Conservation (phyloP, 2,113 vertebrate species). For the Cepphus grylle region DNA sequence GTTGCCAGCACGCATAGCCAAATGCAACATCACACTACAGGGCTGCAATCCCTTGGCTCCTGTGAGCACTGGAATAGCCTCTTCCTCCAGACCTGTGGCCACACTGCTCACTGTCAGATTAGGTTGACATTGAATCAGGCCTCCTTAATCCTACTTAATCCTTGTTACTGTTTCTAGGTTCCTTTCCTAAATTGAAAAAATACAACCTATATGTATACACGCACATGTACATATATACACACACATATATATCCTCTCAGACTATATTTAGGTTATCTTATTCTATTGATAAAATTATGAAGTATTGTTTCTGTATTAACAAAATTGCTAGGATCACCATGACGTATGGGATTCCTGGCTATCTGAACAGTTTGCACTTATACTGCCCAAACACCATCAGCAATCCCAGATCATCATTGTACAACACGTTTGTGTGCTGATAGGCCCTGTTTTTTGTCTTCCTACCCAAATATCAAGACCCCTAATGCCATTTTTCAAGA, state of each 20-base stretch:
- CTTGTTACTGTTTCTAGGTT: not conserved
- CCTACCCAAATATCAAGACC: not conserved
- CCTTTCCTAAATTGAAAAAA: not conserved
- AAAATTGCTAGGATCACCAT: not conserved
- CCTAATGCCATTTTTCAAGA: not conserved
- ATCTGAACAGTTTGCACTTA: not conserved
- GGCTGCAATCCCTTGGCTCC: not conserved
- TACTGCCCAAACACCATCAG: not conserved
- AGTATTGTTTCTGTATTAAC: not conserved
- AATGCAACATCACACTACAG: not conserved
- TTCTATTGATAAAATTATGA: not conserved
- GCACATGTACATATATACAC: not conserved
- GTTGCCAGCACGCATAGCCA: not conserved
- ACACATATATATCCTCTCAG: not conserved
- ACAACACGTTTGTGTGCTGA: not conserved
- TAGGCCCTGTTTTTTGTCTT: not conserved
- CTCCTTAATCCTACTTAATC: not conserved
- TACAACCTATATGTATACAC: not conserved
- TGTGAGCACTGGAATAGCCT: accelerated
- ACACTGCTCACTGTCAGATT: not conserved
- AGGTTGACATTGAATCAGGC: not conserved
- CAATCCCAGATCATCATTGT: not conserved
- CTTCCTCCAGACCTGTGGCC: not conserved
- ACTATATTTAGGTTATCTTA: not conserved
- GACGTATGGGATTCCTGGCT: accelerated